A percentile compares a stretch with the other conserved stretches of the same genome.
These are phyloP conservation scores for Tyrannus savana DNA, from an alignment of 2,113 vertebrate species.

Conservation along the genomic window DNA sequence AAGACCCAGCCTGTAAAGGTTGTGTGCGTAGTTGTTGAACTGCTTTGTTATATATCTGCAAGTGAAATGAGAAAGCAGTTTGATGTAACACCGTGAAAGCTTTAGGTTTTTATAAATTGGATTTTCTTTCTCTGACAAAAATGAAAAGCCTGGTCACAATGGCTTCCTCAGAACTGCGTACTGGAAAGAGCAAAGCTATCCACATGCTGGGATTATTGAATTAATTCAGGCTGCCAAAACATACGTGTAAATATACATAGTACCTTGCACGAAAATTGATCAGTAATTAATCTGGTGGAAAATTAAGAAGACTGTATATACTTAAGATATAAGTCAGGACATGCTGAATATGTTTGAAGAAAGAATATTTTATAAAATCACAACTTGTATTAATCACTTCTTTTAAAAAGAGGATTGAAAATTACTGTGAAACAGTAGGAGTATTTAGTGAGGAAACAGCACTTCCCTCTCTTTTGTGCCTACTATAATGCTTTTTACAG, in stretches of 20 bases:
- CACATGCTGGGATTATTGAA: neutral
- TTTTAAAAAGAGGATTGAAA: neutral
- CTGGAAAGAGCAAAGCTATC: neutral
- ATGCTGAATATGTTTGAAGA: neutral
- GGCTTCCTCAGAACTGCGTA: neutral
- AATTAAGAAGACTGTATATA: neutral
- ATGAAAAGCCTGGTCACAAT: neutral
- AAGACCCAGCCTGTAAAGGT: neutral
- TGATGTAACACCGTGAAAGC: neutral
- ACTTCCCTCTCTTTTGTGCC: neutral
- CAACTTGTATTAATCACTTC: neutral
- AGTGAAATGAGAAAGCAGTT: constrained; percentile 29
- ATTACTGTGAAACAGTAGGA: neutral
- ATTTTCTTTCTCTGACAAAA: constrained; percentile 21
- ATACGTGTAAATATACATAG: neutral
- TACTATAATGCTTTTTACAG: neutral
- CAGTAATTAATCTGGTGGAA: neutral
- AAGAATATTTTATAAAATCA: neutral
- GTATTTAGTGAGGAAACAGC: neutral
- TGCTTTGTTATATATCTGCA: neutral
- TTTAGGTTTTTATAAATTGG: neutral
- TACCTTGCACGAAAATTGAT: neutral
- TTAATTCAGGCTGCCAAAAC: neutral
- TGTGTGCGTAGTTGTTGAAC: neutral
- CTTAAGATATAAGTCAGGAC: neutral